phyloP scores from a whole-genome alignment of 2,888 invertebrate genomes.

The Ochlodes sylvanus region DNA sequence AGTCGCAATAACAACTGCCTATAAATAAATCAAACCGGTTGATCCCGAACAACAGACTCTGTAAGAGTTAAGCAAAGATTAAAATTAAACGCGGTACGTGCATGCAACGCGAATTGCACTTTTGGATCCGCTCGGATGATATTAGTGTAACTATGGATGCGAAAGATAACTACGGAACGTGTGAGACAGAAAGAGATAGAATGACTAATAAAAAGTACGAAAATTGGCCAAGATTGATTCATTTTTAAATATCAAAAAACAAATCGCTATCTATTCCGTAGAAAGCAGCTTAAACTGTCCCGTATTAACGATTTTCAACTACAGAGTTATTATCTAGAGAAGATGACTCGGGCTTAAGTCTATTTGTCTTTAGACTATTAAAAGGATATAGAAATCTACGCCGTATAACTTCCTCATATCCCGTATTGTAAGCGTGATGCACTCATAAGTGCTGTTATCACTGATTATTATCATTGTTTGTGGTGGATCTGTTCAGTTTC shows the following conservation, averaged over 20 bases:
- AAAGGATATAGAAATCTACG: not conserved
- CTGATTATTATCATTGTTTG: not conserved
- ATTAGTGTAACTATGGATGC: too few relatives aligned
- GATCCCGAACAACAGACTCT: not conserved
- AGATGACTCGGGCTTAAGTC: not conserved
- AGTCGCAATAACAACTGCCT: constrained; percentile 1
- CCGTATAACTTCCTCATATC: not conserved
- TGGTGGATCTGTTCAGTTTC: not conserved
- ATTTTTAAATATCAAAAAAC: too few relatives aligned
- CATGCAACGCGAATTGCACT: too few relatives aligned
- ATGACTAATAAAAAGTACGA: too few relatives aligned
- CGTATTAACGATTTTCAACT: not conserved
- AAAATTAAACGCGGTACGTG: too few relatives aligned
- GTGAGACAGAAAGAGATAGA: too few relatives aligned
- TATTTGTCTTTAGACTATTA: not conserved
- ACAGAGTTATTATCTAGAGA: not conserved
- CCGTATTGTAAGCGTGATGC: not conserved
- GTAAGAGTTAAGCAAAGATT: too few relatives aligned
- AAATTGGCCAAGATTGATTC: too few relatives aligned
- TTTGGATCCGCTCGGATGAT: too few relatives aligned
- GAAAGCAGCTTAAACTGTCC: too few relatives aligned
- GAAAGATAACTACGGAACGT: too few relatives aligned
- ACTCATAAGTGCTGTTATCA: not conserved
- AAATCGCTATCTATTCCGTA: too few relatives aligned
- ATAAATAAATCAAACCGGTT: constrained; percentile 5